Base-by-base conservation (phyloP, 2,113 vertebrate species). In the Daubentonia madagascariensis region DNA sequence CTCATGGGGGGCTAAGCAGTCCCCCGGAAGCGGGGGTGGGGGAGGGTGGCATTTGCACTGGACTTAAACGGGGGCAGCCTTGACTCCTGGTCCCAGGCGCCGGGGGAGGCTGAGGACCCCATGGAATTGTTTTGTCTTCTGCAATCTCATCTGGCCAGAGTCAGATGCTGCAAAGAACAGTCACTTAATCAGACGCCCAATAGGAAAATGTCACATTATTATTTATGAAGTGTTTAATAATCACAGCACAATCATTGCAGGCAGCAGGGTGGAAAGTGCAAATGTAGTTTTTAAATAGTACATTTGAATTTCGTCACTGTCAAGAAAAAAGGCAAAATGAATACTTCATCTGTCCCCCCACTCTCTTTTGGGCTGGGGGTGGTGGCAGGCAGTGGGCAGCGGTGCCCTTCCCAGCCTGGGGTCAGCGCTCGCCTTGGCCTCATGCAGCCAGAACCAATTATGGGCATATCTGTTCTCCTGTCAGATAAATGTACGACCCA, bases 171-270 rank as follows among this genome's bases (percentile, higher is more conserved):
- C 87, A 96, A 92, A 97, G 97, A 98, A 96, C 48, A 83, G 97
- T 93, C 96, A 95, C 97, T 95, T 98, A 97, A 97, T 98, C 98
- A 98, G 97, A 98, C 18, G 0, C 92, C 91, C 95, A 79, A 94
- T 96, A 94, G 81, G 96, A 96, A 98, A 98, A 97, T 98, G 98
- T 97, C 98, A 97, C 98, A 97, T 98, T 98, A 96, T 98, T 99
- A 98, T 98, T 98, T 98, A 98, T 98, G 98, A 98, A 97, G 98
- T 93, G 96, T 97, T 98, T 97, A 98, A 98, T 98, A 96, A 98
- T 97, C 98, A 98, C 90, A 63, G 96, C 92, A 86, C 93, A 92
- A 96, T 98, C 98, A 87, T 89, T 16, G 81, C 86, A 96, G 0
- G 97, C 97, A 87, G 93, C 0, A 57, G 98, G 91, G 96, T 76